Evolutionary conservation across 2,797 vertebrate species (phyloP).

Genomic region (Crypturellus tataupa): DNA sequence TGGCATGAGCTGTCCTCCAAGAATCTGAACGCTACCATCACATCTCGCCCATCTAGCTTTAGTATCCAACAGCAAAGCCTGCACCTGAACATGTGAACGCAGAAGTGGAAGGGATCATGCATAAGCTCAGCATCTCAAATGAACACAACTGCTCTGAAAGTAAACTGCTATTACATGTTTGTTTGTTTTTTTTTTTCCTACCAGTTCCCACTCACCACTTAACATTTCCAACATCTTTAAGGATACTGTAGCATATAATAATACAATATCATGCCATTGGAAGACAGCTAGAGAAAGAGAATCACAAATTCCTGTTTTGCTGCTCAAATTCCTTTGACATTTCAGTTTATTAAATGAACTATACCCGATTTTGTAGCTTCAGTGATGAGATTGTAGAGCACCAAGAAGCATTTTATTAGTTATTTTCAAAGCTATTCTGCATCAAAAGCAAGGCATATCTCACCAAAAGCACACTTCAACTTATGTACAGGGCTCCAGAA

Average conservation of each 20-base stretch:
- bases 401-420: neutral
- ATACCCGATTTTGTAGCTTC: neutral
- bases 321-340: neutral
- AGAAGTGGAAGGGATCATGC: neutral
- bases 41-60: neutral
- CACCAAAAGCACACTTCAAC: neutral
- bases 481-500: neutral
- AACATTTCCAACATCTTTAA: neutral
- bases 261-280: neutral
- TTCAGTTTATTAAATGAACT: neutral
- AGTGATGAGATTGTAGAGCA: neutral
- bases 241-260: neutral
- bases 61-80: neutral
- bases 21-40: neutral
- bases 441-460: neutral
- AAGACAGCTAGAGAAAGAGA: neutral
- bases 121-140: neutral
- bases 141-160: neutral
- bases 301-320: neutral
- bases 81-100: neutral
- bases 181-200: neutral
- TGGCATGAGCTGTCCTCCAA: neutral
- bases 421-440: neutral
- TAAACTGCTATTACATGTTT: neutral
- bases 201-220: neutral